phyloP scores from a whole-genome alignment of 2,888 invertebrate species.

The Cynaeus angustus region DNA sequence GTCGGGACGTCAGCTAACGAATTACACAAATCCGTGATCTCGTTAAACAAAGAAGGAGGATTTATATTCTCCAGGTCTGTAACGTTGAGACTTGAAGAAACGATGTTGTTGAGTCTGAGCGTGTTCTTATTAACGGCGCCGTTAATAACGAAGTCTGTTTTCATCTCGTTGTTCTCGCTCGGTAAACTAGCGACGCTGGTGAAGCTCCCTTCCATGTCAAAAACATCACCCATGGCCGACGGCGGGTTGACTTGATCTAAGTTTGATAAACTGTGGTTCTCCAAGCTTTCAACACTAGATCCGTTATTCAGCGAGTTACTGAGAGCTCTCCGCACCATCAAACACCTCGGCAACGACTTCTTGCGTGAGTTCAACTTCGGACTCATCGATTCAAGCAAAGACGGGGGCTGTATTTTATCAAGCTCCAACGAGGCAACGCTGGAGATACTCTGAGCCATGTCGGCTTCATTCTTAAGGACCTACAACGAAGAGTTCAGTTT shows the following conservation, averaged over 20 bases:
- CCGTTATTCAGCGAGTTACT: slow-evolving; percentile 71
- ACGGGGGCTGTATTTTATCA: slow-evolving; percentile 83
- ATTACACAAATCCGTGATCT: slow-evolving; percentile 76
- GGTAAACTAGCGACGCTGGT: slow-evolving; percentile 88
- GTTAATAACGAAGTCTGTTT: slow-evolving; percentile 68
- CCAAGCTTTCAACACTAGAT: slow-evolving; percentile 78
- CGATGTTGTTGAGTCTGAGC: slow-evolving; percentile 72
- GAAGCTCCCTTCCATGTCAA: slow-evolving; percentile 88
- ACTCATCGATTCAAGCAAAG: slow-evolving; percentile 74
- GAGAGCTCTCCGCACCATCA: slow-evolving; percentile 83
- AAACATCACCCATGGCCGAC: slow-evolving; percentile 80
- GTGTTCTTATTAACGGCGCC: slow-evolving; percentile 64
- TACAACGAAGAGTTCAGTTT: not conserved
- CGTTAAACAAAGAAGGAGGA: slow-evolving; percentile 82
- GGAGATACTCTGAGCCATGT: slow-evolving; percentile 77
- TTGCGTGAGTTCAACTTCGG: slow-evolving; percentile 70
- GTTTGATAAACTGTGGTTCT: slow-evolving; percentile 78
- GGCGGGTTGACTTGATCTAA: slow-evolving; percentile 89
- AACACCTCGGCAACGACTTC: slow-evolving; percentile 81
- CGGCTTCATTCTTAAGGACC: slow-evolving; percentile 73
- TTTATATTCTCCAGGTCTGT: slow-evolving; percentile 81
- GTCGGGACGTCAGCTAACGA: slow-evolving; percentile 73
- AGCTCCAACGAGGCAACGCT: slow-evolving; percentile 80
- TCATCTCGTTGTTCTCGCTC: slow-evolving; percentile 81
- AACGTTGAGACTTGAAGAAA: slow-evolving; percentile 66